Evolutionary conservation across 2,113 vertebrate species (phyloP), one percentile per base, ranked within the genome.

Genomic region (Pimephales promelas): DNA sequence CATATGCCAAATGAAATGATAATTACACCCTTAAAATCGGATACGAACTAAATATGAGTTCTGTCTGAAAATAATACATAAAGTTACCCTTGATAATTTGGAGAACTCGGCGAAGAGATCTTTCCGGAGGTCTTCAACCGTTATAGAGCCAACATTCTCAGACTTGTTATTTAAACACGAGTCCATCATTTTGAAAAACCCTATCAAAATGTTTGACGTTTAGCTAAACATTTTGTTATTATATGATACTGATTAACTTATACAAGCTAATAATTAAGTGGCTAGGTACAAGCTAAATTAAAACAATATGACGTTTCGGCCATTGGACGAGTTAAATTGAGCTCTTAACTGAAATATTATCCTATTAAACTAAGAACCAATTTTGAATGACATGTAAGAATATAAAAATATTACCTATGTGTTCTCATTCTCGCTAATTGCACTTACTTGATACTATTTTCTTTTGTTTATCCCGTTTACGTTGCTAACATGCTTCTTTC

Each of bases 31-130:
- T 68, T 14, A 71, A 59, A 24, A 71, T 62, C 59, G 0, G 2
- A 31, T 71, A 45, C 11, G 10, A 78, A 3, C 43, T 24, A 45
- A 61, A 75, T 10, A 36, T 34, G 10, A 45, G 11, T 18, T 36
- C n/a, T 34, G 52, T n/a, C 7, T 57, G 5, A 3, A 9, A 59
- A 47, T 70, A 56, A 68, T 70, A 79, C 45, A 16, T 66, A 28
- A 28, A 1, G 28, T 28, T 28, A 80, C 79, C 64, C 64, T 40
- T 70, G 91, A 90, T 73, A 88, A 83, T 18, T 88, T 84, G 47
- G 92, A 94, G 88, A 96, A 94, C 4, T 95, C 94, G 18, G 34
- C 84, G 31, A 91, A 94, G 0, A 95, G 92, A 78, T 96, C 89
- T 87, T 90, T 90, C 87, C 92, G 95, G 87, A 95, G 31, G 22